phyloP scores from a whole-genome alignment of 2,888 invertebrate species.

The Nemapogon koenigi region DNA sequence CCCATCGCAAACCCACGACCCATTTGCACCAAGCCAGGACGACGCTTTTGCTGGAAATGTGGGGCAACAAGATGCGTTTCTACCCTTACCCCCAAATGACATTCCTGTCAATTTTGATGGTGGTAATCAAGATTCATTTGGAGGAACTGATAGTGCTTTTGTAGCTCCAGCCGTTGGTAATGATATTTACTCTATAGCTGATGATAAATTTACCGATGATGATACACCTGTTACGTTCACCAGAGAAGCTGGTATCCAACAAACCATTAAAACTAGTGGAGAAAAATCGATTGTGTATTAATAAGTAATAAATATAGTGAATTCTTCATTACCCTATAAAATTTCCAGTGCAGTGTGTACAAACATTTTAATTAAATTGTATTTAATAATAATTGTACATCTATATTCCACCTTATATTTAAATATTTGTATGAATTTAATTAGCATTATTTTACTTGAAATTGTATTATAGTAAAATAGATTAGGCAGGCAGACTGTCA shows the following conservation, averaged over 20 bases:
- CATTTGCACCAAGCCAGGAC: conserved; percentile 27
- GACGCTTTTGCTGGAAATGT: not conserved
- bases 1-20: conserved; percentile 29
- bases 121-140: conserved; percentile 23
- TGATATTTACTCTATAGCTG: conserved; percentile 22
- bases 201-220: conserved; percentile 25
- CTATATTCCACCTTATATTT: too few relatives aligned
- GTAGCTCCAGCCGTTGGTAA: conserved; percentile 25
- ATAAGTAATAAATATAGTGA: conserved; percentile 9
- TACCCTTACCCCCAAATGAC: conserved; percentile 15
- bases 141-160: conserved; percentile 28
- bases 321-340: too few relatives aligned
- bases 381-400: too few relatives aligned
- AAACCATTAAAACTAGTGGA: conserved; percentile 39
- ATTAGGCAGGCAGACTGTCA: too few relatives aligned
- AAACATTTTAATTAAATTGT: too few relatives aligned
- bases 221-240: conserved; percentile 38
- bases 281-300: conserved; percentile 42
- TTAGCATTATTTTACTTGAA: too few relatives aligned
- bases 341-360: too few relatives aligned
- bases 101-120: conserved; percentile 25
- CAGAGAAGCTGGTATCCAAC: conserved; percentile 46
- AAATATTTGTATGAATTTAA: too few relatives aligned
- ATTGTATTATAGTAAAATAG: too few relatives aligned
- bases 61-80: not conserved